Evolutionary conservation across 2,113 vertebrate species (phyloP).

Genomic region (Spilogale gracilis): DNA sequence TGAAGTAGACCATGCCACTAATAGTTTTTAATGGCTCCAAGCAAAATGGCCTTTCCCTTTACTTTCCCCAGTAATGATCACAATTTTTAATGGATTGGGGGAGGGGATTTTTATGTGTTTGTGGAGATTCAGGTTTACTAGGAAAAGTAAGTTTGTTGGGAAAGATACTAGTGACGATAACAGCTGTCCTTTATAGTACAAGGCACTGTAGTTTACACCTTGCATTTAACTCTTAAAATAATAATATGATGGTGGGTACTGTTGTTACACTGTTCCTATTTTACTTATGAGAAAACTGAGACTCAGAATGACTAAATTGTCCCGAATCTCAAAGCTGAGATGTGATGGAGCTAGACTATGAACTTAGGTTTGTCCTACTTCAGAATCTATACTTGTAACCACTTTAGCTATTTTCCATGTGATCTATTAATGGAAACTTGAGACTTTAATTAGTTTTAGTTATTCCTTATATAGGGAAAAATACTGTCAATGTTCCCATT

Average conservation of each 20-base stretch:
- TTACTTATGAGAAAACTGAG: neutral
- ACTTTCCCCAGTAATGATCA: neutral
- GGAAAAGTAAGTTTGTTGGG: conserved; percentile 41
- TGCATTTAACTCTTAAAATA: conserved; percentile 7
- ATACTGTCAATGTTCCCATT: neutral
- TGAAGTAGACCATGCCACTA: neutral
- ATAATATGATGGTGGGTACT: neutral
- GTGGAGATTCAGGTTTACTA: neutral
- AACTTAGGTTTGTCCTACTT: conserved; percentile 12
- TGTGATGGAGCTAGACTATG: neutral
- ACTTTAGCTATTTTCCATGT: neutral
- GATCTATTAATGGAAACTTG: neutral
- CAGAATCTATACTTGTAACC: neutral
- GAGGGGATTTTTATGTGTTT: neutral
- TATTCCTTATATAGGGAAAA: neutral
- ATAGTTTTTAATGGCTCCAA: conserved; percentile 39
- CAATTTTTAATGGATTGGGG: neutral
- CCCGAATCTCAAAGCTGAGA: neutral
- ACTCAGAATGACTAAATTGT: neutral
- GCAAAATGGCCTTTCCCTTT: conserved; percentile 41
- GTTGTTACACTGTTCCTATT: neutral
- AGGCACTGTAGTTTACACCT: neutral
- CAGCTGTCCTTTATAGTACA: neutral
- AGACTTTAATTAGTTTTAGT: neutral
- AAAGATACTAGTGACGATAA: conserved; percentile 7